A percentile compares a stretch with the other conserved stretches of the same genome.
These are phyloP conservation scores for Leptosomus discolor DNA, from an alignment of 2,113 vertebrate species.

Conservation along the genomic window DNA sequence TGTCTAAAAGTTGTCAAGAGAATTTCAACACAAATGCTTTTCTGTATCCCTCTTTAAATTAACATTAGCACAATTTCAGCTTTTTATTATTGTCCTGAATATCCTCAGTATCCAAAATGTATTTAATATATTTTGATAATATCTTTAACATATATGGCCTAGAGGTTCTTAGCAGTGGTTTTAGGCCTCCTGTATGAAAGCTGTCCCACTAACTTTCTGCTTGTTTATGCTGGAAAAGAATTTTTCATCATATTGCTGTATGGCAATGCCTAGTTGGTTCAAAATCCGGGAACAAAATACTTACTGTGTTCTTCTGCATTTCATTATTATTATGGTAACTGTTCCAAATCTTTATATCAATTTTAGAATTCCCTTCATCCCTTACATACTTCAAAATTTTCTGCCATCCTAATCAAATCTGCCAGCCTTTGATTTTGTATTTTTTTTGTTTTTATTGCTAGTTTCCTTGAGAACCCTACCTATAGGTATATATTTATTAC, in stretches of 20 bases:
- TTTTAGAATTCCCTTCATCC: background rate
- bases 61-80: background rate
- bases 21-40: background rate
- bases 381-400: background rate
- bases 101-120: background rate
- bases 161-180: background rate
- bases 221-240: background rate
- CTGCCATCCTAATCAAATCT: background rate
- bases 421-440: background rate
- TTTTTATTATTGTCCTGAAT: background rate
- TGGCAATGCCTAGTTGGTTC: accelerated
- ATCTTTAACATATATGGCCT: background rate
- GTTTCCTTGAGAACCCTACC: background rate
- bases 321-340: background rate
- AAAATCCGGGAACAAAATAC: background rate
- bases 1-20: background rate
- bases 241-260: background rate
- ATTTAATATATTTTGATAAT: background rate
- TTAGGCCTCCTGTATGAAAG: background rate
- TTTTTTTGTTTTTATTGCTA: background rate
- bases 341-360: background rate
- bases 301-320: background rate
- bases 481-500: background rate
- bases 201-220: background rate
- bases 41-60: background rate